These are phyloP conservation scores for Chiropotes sagulatus DNA, from an alignment of 2,797 vertebrate genomes.

Conservation along the genomic window DNA sequence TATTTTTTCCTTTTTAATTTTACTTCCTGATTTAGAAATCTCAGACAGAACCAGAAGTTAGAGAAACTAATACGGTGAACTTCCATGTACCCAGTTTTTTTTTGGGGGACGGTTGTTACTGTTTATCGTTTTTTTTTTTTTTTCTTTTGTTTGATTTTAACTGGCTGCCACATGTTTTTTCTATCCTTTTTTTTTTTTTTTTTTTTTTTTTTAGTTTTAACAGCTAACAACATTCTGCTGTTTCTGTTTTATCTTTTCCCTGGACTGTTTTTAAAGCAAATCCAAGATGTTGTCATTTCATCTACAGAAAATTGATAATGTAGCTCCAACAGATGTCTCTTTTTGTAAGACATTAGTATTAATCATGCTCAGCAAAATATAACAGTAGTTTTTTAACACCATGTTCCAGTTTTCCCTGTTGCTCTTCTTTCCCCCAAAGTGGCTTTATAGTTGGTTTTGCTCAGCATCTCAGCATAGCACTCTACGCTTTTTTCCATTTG, in stretches of 20 bases:
- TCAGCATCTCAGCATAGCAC: background rate
- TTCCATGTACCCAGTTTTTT: background rate
- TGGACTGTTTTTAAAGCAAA: background rate
- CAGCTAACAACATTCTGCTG: background rate
- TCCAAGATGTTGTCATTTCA: background rate
- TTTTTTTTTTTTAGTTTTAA: background rate
- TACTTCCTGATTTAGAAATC: slow-evolving; percentile 50
- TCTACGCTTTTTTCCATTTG: background rate
- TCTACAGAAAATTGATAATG: background rate
- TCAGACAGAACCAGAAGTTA: background rate
- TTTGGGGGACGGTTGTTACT: background rate
- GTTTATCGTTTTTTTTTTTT: background rate
- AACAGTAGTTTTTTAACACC: background rate
- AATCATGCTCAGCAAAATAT: background rate
- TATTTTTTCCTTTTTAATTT: slow-evolving; percentile 31
- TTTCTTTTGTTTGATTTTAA: background rate
- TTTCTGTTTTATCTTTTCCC: background rate
- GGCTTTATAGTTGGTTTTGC: background rate
- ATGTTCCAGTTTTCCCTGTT: slow-evolving; percentile 10
- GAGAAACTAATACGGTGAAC: background rate
- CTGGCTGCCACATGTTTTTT: background rate
- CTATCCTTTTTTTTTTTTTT: background rate
- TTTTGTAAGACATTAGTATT: background rate
- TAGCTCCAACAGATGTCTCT: background rate
- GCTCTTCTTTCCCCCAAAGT: background rate